These are phyloP conservation scores for Altica lythri DNA, from an alignment of 2,888 invertebrate genomes.

Conservation along the genomic window DNA sequence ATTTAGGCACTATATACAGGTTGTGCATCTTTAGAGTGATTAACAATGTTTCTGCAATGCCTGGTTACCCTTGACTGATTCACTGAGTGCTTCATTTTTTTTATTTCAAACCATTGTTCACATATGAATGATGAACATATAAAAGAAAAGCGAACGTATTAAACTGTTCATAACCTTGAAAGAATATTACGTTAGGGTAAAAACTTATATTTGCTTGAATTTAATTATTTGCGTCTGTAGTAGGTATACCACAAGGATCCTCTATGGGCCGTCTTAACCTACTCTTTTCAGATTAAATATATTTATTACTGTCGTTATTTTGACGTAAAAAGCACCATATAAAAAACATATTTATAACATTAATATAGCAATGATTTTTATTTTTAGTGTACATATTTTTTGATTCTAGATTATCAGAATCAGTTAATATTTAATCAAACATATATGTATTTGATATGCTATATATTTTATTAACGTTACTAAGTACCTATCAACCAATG, in stretches of 20 bases:
- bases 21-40: conserved; percentile 45
- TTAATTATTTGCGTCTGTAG: too few relatives aligned
- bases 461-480: neutral
- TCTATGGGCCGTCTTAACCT: too few relatives aligned
- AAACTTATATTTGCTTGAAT: too few relatives aligned
- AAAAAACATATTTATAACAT: too few relatives aligned
- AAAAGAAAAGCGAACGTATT: conserved; percentile 17
- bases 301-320: too few relatives aligned
- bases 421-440: neutral
- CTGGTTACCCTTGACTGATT: conserved; percentile 42
- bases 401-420: neutral
- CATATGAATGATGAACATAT: conserved; percentile 32
- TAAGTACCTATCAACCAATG: neutral
- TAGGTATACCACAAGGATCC: too few relatives aligned
- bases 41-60: conserved; percentile 45
- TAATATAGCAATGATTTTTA: too few relatives aligned
- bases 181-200: too few relatives aligned
- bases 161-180: conserved; percentile 22
- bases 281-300: too few relatives aligned
- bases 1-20: conserved; percentile 39
- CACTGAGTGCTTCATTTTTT: conserved; percentile 45
- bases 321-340: too few relatives aligned
- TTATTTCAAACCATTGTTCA: conserved; percentile 44
- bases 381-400: too few relatives aligned
- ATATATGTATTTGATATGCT: neutral